Percentiles rank a stretch among this genome's conserved stretches.
These are phyloP conservation scores for Acholoe squamosa DNA, from an alignment of 2,888 invertebrate species.

Conservation along the genomic window DNA sequence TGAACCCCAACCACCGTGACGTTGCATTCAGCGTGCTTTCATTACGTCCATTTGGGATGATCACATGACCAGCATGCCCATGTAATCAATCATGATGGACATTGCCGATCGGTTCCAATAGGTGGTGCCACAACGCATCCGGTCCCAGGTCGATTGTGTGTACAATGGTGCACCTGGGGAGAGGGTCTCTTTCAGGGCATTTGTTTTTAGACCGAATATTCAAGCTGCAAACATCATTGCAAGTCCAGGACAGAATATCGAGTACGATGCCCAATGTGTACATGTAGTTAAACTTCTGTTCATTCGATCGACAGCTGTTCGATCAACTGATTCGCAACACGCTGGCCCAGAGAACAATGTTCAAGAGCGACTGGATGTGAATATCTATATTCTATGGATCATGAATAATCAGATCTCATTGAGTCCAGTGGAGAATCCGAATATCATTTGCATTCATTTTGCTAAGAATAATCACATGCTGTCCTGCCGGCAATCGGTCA, in stretches of 20 bases:
- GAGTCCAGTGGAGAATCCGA: neutral
- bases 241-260: neutral
- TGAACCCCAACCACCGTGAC: neutral
- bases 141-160: neutral
- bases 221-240: neutral
- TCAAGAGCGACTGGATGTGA: neutral
- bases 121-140: neutral
- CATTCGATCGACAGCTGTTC: neutral
- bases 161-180: neutral
- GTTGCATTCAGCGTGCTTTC: neutral
- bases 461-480: too few relatives aligned
- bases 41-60: neutral
- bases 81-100: neutral
- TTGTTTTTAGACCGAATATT: slow-evolving; percentile 1
- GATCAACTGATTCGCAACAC: neutral
- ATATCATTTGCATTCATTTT: neutral
- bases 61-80: slow-evolving; percentile 6
- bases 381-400: neutral
- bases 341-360: neutral
- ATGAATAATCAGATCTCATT: neutral
- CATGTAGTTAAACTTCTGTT: neutral
- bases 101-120: neutral
- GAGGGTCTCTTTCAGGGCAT: neutral
- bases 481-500: too few relatives aligned
- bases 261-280: neutral